Evolutionary conservation across 2,113 vertebrate species (phyloP), one percentile per base, ranked within the genome.

Genomic region (Rhea americana): DNA sequence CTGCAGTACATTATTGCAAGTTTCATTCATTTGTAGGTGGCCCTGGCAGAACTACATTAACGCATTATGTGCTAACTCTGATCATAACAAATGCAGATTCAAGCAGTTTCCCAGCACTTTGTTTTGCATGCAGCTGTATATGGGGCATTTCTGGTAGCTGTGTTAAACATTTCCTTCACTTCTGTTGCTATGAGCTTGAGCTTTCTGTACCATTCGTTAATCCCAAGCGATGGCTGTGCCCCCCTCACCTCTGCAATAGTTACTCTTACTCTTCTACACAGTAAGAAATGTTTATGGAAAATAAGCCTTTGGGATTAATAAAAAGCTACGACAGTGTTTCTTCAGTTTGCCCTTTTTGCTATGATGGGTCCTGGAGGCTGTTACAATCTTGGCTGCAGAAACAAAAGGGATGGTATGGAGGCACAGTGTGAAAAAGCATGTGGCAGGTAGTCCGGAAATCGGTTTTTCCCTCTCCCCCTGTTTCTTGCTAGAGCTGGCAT

Each of bases 341-440:
- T 56, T 61, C 22, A 5, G n/a, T 50, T 89, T 21, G 3, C 11
- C 61, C 9, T 22, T 37, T 14, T 55, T 76, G 55, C 65, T n/a
- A 3, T 7, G 26, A 21, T 30, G 26, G 17, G 9, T 24, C 48
- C 43, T 22, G 55, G 55, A 48, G 58, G 63, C 59, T 66, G 73
- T 24, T 85, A 85, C 88, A 63, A 4, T 71, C 80, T 83, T 82
- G 14, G 85, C 80, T 77, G 82, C 72, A 63, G 88, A 51, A 26
- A 9, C 87, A 80, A 19, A 74, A 67, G 88, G 48, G 82, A 72
- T 11, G 20, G 73, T 83, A 56, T 47, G 73, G 73, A 74, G 85
- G 63, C n/a, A 8, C 53, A 4, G 32, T 1, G 0, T 13, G 82
- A 12, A 26, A 56, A 26, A 66, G 48, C 50, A 2, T 3, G 24